Evolutionary conservation across 2,113 vertebrate species (phyloP).

Genomic region (Gavialis gangeticus): DNA sequence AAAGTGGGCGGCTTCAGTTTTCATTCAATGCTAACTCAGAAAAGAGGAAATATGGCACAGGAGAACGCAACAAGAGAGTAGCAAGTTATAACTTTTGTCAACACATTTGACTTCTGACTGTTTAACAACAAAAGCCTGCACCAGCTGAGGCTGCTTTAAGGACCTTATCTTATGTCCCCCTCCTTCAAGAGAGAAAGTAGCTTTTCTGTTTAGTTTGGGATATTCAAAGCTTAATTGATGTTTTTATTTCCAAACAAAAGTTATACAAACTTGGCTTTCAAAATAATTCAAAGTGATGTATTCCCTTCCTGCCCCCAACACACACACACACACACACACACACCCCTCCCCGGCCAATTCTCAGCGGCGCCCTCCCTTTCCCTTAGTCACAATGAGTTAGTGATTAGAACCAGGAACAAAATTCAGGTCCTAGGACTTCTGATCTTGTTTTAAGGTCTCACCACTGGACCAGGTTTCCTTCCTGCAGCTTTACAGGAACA

Average conservation of each 20-base stretch:
- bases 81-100: background rate
- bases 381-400: background rate
- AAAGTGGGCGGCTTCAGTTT: background rate
- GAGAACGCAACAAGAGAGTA: background rate
- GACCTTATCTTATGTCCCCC: background rate
- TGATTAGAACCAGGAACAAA: background rate
- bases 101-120: background rate
- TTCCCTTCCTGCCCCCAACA: background rate
- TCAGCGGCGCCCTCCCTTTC: background rate
- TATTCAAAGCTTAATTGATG: no score
- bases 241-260: background rate
- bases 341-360: background rate
- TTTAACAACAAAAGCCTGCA: background rate
- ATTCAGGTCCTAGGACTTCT: background rate
- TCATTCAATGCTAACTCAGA: background rate
- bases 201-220: background rate
- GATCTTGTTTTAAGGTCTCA: background rate
- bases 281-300: no score
- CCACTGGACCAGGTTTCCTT: background rate
- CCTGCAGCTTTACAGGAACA: background rate
- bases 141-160: accelerated
- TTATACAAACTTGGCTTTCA: no score
- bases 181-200: background rate
- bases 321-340: background rate
- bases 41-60: background rate